Evolutionary conservation across 2,113 vertebrate genomes (phyloP).

Genomic region (Sminthopsis crassicaudata): DNA sequence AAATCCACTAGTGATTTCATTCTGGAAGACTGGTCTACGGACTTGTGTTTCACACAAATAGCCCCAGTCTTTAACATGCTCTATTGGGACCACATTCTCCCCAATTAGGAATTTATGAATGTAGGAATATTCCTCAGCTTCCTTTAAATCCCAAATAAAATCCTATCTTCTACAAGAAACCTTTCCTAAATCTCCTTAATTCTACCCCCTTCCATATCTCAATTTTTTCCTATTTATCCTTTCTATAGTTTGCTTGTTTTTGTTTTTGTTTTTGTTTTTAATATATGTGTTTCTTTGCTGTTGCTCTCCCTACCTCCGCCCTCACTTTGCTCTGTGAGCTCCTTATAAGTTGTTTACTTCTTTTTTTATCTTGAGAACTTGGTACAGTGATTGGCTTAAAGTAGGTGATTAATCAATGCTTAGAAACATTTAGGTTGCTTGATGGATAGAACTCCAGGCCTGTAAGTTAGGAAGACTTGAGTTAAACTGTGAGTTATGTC

Average conservation of each 20-base stretch:
- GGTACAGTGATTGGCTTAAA: background rate
- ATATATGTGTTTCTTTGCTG: background rate
- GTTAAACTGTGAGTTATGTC: background rate
- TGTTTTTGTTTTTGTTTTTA: background rate
- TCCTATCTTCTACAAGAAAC: background rate
- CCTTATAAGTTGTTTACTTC: background rate
- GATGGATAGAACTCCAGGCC: background rate
- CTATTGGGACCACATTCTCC: background rate
- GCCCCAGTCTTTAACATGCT: background rate
- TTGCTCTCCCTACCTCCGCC: background rate
- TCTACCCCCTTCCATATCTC: background rate
- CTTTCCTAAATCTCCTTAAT: background rate
- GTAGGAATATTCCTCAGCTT: background rate
- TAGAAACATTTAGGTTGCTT: background rate
- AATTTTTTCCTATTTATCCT: background rate
- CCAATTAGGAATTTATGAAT: background rate
- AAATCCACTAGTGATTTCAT: constrained; percentile 58
- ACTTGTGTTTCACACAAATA: background rate
- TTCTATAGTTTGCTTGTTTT: background rate
- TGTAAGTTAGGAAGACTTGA: background rate
- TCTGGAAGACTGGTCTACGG: constrained; percentile 62
- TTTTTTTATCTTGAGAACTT: background rate
- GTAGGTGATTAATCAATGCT: background rate
- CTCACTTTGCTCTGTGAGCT: background rate
- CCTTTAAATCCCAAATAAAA: background rate